Evolutionary conservation across 2,797 vertebrate species (phyloP).

Genomic region (Leontopithecus rosalia): DNA sequence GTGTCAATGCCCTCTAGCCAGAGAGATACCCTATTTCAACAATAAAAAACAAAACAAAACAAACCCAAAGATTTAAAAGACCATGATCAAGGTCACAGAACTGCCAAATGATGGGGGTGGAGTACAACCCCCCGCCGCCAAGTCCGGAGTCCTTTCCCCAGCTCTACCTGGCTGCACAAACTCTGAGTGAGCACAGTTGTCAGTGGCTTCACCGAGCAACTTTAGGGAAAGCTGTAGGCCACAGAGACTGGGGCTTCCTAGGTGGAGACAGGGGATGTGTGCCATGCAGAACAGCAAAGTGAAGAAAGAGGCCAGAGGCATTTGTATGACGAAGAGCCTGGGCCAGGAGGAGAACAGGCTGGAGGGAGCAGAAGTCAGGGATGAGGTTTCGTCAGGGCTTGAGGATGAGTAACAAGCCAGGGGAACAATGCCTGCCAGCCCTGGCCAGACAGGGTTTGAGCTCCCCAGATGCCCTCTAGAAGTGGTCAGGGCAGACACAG

Average conservation of each 20-base stretch:
- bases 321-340: neutral
- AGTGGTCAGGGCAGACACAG: neutral
- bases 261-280: neutral
- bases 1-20: neutral
- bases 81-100: neutral
- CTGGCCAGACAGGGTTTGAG: neutral
- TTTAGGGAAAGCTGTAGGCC: neutral
- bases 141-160: neutral
- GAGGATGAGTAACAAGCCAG: neutral
- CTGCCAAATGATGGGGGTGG: too few species aligned
- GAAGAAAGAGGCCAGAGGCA: neutral
- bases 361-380: neutral
- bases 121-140: neutral
- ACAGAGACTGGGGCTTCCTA: neutral
- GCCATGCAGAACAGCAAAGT: rapidly evolving
- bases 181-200: neutral
- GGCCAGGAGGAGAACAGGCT: neutral
- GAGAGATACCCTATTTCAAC: too few species aligned
- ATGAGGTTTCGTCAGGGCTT: neutral
- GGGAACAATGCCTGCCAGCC: rapidly evolving
- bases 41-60: too few species aligned
- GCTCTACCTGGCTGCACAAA: rapidly evolving
- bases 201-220: neutral
- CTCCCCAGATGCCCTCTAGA: neutral
- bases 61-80: neutral